phyloP scores from a whole-genome alignment of 2,888 invertebrate genomes.

The Cepaea hortensis region DNA sequence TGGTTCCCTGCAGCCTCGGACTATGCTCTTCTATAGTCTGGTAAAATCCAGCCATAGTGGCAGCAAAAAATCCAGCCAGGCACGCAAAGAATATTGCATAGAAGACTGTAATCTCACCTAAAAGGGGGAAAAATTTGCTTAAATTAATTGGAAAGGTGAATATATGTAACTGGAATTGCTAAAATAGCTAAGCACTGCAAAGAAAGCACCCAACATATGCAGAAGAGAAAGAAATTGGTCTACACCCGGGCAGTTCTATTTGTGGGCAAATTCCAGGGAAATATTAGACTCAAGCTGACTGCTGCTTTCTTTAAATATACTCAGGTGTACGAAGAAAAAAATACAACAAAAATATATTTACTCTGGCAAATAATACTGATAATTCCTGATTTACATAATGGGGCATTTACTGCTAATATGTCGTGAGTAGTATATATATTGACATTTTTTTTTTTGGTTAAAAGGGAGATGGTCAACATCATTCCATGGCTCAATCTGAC shows the following conservation, averaged over 20 bases:
- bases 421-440: too few relatives aligned
- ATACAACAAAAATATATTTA: too few relatives aligned
- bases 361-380: too few relatives aligned
- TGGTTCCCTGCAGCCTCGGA: slow-evolving; percentile 66
- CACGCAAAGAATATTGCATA: slow-evolving; percentile 96
- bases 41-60: slow-evolving; percentile 92
- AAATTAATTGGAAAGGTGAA: background rate
- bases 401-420: too few relatives aligned
- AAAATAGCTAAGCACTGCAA: background rate
- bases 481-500: too few relatives aligned
- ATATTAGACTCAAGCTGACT: too few relatives aligned
- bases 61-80: slow-evolving; percentile 94
- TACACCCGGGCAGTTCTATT: background rate
- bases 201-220: background rate
- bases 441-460: too few relatives aligned
- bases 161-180: background rate
- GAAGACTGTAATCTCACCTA: slow-evolving; percentile 92
- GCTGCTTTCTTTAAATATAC: background rate
- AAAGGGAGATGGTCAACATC: too few relatives aligned
- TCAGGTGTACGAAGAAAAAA: too few relatives aligned
- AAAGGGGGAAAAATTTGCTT: background rate
- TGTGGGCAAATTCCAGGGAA: background rate
- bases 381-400: too few relatives aligned
- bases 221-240: background rate
- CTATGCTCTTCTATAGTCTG: slow-evolving; percentile 68